Conservation (phyloP, 2,888 invertebrate genomes). For the Drosophila histrio region DNA sequence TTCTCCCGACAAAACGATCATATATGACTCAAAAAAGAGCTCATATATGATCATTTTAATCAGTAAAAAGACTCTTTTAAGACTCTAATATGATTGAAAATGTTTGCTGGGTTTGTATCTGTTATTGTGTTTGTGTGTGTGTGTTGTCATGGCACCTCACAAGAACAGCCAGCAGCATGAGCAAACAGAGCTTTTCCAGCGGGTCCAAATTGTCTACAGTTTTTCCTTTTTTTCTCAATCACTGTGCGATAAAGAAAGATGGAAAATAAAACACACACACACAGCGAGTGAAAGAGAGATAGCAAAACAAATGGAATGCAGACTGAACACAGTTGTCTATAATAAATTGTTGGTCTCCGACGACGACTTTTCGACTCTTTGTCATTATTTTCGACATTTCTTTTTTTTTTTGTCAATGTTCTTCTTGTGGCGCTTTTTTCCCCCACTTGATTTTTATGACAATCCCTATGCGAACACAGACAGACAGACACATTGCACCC, state of each 20-base stretch:
- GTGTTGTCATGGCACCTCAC: slow-evolving; percentile 52
- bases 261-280: not conserved
- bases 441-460: slow-evolving; percentile 64
- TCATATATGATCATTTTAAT: too few relatives aligned
- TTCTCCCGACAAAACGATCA: too few relatives aligned
- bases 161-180: not conserved
- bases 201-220: slow-evolving; percentile 56
- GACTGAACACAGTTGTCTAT: slow-evolving; percentile 68
- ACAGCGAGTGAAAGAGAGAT: not conserved
- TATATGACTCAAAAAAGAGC: too few relatives aligned
- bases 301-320: slow-evolving; percentile 37
- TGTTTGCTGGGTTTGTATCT: too few relatives aligned
- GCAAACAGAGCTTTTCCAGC: slow-evolving; percentile 50
- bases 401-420: slow-evolving; percentile 37
- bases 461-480: slow-evolving; percentile 49
- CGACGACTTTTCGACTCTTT: slow-evolving; percentile 46
- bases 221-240: slow-evolving; percentile 17
- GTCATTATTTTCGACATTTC: slow-evolving; percentile 66
- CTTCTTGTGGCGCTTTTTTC: slow-evolving; percentile 27
- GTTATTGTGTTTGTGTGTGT: slow-evolving; percentile 1
- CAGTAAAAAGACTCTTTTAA: too few relatives aligned
- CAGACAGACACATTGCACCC: slow-evolving; percentile 39
- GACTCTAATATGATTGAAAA: too few relatives aligned
- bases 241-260: not conserved
- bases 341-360: slow-evolving; percentile 57